Evolutionary conservation across 2,888 invertebrate species (phyloP).

Genomic region (Acheta domesticus): DNA sequence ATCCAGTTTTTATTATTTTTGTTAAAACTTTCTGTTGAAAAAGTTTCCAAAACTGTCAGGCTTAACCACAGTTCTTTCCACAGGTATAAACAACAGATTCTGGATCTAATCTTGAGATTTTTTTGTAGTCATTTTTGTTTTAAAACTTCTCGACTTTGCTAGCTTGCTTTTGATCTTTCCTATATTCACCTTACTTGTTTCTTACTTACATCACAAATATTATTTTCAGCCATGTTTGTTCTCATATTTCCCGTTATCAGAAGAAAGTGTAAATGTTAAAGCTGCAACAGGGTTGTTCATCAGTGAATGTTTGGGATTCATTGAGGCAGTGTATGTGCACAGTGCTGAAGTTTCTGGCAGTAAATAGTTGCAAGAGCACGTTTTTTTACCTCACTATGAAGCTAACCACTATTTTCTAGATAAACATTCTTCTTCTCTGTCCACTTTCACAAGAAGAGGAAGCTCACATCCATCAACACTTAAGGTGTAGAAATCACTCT

Average conservation of each 20-base stretch:
- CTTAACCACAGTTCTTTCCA: background rate
- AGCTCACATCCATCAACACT: background rate
- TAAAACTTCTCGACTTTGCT: slow-evolving; percentile 33
- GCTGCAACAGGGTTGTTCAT: background rate
- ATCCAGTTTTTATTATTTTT: background rate
- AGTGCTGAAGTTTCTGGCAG: background rate
- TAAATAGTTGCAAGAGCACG: slow-evolving; percentile 1
- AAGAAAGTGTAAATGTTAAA: background rate
- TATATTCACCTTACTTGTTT: slow-evolving; percentile 20
- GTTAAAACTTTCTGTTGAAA: background rate
- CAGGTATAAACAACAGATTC: slow-evolving; percentile 26
- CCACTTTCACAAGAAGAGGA: background rate
- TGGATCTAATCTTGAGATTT: background rate
- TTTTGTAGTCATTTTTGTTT: slow-evolving; percentile 33
- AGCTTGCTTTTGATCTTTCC: slow-evolving; percentile 31
- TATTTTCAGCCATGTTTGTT: background rate
- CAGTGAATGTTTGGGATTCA: background rate
- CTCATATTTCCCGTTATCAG: background rate
- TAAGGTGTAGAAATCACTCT: background rate
- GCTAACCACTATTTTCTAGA: background rate
- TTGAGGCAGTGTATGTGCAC: background rate
- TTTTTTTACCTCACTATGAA: background rate
- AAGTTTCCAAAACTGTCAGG: background rate
- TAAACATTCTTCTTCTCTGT: background rate
- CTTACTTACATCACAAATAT: background rate